phyloP scores from a whole-genome alignment of 2,113 vertebrate species.

The Corythornis cristatus region DNA sequence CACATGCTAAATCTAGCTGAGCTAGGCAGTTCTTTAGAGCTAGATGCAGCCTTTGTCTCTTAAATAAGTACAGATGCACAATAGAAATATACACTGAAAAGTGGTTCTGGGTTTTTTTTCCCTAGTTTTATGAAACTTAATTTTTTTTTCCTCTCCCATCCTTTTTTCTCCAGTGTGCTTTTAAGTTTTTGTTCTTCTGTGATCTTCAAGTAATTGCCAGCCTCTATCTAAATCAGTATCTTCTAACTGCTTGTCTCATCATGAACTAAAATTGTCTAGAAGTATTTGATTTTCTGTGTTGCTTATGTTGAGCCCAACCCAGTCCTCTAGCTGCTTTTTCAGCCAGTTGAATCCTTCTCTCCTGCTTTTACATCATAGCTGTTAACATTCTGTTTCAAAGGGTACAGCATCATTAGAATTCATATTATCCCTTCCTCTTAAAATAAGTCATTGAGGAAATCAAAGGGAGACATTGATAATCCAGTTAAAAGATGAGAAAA shows the following conservation, averaged over 20 bases:
- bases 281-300: neutral
- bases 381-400: constrained; percentile 36
- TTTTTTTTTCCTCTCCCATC: neutral
- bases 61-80: neutral
- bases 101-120: neutral
- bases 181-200: neutral
- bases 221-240: neutral
- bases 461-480: constrained; percentile 42
- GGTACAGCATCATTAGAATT: neutral
- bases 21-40: neutral
- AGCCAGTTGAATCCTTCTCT: neutral
- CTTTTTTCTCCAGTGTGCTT: neutral
- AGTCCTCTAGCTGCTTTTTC: neutral
- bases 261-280: neutral
- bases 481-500: constrained; percentile 46
- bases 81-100: neutral
- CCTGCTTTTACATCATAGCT: neutral
- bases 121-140: neutral
- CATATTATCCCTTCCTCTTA: neutral
- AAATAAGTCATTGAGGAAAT: constrained; percentile 40
- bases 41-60: neutral
- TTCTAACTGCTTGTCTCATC: neutral
- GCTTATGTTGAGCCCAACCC: neutral
- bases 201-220: neutral
- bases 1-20: neutral